Conservation (phyloP, 92 coral and sea anemone species). For the Porites divaricata region DNA sequence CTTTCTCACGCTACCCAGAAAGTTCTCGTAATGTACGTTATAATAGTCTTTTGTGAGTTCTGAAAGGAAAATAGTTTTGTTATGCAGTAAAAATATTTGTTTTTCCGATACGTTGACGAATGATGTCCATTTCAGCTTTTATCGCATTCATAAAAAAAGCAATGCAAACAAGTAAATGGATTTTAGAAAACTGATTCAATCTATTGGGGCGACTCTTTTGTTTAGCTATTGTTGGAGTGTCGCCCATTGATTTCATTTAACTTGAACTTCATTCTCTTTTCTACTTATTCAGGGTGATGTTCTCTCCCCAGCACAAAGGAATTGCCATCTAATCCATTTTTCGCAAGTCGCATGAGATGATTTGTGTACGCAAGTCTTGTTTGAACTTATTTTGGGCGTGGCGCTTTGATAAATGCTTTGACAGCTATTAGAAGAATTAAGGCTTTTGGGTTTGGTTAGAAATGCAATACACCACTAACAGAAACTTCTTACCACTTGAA, state of each 20-base stretch:
- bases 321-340: constrained; percentile 12
- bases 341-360: constrained; percentile 25
- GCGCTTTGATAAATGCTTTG: constrained; percentile 14
- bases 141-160: constrained; percentile 76
- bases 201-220: constrained; percentile 39
- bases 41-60: constrained; percentile 37
- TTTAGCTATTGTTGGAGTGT: constrained; percentile 37
- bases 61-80: constrained; percentile 46
- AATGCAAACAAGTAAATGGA: constrained; percentile 76
- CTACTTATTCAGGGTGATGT: constrained; percentile 4
- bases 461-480: constrained; percentile 30
- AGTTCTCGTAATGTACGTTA: constrained; percentile 30
- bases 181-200: constrained; percentile 53
- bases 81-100: constrained; percentile 73
- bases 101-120: constrained; percentile 53
- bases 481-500: constrained; percentile 69
- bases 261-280: constrained; percentile 32
- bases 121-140: constrained; percentile 78
- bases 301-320: constrained; percentile 43
- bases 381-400: constrained; percentile 33
- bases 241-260: constrained; percentile 27
- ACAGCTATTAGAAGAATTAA: constrained; percentile 32
- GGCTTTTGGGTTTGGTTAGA: constrained; percentile 45
- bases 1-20: constrained; percentile 38
- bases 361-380: constrained; percentile 37